A percentile compares a stretch with the other conserved stretches of the same genome.
These are phyloP conservation scores for Drosophila quinaria DNA, from an alignment of 2,888 invertebrate genomes.

Conservation along the genomic window DNA sequence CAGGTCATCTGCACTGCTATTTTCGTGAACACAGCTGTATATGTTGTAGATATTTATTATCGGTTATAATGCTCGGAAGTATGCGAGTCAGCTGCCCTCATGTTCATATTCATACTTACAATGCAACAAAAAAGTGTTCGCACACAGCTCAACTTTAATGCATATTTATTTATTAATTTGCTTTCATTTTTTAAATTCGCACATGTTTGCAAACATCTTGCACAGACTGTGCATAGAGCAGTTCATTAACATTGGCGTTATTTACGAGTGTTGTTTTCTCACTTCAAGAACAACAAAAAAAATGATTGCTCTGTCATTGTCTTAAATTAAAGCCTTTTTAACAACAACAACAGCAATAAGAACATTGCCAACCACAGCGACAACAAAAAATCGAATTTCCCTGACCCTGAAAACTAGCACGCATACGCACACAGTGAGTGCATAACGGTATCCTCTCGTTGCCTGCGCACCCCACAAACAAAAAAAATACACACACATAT, in stretches of 20 bases:
- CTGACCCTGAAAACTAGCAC: constrained; percentile 82
- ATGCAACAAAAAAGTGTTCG: constrained; percentile 1
- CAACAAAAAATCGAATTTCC: constrained; percentile 81
- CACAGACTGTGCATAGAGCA: constrained; percentile 21
- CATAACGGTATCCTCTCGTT: constrained; percentile 69
- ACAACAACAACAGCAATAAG: constrained; percentile 29
- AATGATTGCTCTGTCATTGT: constrained; percentile 47
- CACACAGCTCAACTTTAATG: background rate
- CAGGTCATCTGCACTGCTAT: too few relatives aligned
- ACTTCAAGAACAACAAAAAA: constrained; percentile 7
- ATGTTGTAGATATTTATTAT: too few relatives aligned
- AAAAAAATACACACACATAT: constrained; percentile 18
- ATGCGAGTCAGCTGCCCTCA: constrained; percentile 33
- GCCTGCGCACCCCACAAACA: constrained; percentile 41
- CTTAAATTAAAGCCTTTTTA: constrained; percentile 40
- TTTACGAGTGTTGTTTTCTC: constrained; percentile 26
- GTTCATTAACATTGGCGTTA: constrained; percentile 52
- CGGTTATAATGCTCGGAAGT: constrained; percentile 34
- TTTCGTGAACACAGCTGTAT: too few relatives aligned
- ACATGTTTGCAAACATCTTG: background rate
- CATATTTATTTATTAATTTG: background rate
- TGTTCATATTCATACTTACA: constrained; percentile 12
- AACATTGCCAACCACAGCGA: background rate
- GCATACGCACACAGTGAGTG: constrained; percentile 46
- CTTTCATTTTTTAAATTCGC: background rate